phyloP scores from a whole-genome alignment of 1,140 invertebrate genomes.

The Trichonephila clavata region DNA sequence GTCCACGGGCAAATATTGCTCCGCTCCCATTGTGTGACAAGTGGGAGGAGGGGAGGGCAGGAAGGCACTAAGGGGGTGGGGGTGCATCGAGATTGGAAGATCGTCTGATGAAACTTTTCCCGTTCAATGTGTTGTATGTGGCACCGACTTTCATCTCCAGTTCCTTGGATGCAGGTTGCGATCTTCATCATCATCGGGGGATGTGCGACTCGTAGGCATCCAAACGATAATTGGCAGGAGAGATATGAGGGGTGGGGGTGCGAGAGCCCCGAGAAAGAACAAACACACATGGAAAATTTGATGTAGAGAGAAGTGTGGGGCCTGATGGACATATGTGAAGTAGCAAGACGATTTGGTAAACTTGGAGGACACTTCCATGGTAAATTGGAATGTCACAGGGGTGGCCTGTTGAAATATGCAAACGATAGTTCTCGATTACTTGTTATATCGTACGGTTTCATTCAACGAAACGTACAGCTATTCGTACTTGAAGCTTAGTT shows the following conservation, averaged over 20 bases:
- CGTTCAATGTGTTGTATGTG: background rate
- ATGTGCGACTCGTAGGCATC: background rate
- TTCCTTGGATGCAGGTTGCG: constrained; percentile 25
- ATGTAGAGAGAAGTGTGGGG: constrained; percentile 8
- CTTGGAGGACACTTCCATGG: background rate
- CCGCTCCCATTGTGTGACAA: constrained; percentile 74
- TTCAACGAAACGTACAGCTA: too few relatives aligned
- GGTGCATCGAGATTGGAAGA: constrained; percentile 58
- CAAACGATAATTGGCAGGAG: constrained; percentile 54
- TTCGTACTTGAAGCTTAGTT: too few relatives aligned
- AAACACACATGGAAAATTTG: constrained; percentile 48
- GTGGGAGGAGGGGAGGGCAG: constrained; percentile 54
- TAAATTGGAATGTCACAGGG: background rate
- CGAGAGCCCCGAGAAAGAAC: constrained; percentile 37
- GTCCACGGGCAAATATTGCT: constrained; percentile 76
- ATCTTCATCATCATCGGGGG: constrained; percentile 27
- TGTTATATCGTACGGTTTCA: too few relatives aligned
- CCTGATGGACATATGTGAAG: background rate
- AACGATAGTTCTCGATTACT: too few relatives aligned
- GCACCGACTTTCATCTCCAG: constrained; percentile 43
- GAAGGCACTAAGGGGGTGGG: background rate
- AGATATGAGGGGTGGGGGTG: background rate
- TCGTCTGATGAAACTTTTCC: constrained; percentile 73
- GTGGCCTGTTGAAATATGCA: too few relatives aligned
- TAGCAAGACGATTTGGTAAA: constrained; percentile 24